Evolutionary conservation across 2,888 invertebrate genomes (phyloP), one percentile per base, ranked within the genome.

Genomic region (Sarcophaga caerulescens): DNA sequence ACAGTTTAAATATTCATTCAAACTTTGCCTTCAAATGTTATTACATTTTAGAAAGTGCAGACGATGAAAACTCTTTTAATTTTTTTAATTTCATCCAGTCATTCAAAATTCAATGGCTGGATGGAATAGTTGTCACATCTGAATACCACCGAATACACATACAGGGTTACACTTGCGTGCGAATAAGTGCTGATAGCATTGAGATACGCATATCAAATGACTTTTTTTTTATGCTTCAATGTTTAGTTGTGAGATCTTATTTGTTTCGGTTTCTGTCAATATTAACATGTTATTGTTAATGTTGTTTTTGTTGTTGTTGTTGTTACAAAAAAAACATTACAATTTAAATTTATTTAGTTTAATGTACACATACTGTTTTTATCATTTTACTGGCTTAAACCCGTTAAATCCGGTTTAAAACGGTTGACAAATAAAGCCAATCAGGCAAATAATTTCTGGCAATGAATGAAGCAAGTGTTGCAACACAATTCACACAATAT

Each of bases 401-500:
- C 79, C 84, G 60, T 63, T 65, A 66, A 79, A 75, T 84, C 84
- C 84, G 70, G 77, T 78, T 81, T 47, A 66, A 35, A 35, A 35
- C 35, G 35, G 10, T 2, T 35, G 35, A 66, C 21, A 66, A 35
- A 47, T 14, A 60, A 69, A 73, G 63, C 35, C 66, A 81, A 78
- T 59, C 66, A 59, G 65, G 47, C 71, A 69, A 63, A 71, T 45
- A 66, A 66, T 66, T 66, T 66, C 19, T 52, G 66, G 35, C 66
- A 66, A 44, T 66, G 19, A 44, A 52, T 14, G 11, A 81, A 52
- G 52, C 12, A 62, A 66, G 19, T 73, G 21, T 76, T 59, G 21
- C 71, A 60, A 52, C 0, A 52, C 17, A 52, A 14, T 52, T 60
- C 70, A 66, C 52, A 63, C 63, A 65, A 12, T 52, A 52, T 52